Percentiles rank a stretch among this genome's conserved stretches.
Evolutionary conservation across 2,888 invertebrate species (phyloP).

Genomic region (Eupsilia transversa): DNA sequence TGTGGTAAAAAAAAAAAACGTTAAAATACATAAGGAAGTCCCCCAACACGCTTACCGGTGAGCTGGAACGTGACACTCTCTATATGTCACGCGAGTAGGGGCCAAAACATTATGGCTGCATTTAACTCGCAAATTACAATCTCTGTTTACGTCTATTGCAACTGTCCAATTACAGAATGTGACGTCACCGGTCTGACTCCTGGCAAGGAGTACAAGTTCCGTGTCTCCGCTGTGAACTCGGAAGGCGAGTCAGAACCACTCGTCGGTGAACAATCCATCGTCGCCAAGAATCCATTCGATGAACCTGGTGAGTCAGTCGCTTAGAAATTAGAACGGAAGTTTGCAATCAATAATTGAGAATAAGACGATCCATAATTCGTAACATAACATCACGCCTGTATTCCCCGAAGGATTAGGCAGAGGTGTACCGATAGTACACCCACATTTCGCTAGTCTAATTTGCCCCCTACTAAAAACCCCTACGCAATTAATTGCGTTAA

Average conservation of each 20-base stretch:
- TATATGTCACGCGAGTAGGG: background rate
- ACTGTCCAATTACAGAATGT: slow-evolving; percentile 90
- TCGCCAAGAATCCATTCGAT: slow-evolving; percentile 99
- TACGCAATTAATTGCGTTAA: no score
- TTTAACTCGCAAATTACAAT: background rate
- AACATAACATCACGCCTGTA: no score
- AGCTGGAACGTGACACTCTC: background rate
- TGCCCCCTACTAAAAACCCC: no score
- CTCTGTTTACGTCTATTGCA: background rate
- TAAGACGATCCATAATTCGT: no score
- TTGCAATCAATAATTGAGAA: no score
- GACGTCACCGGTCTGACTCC: slow-evolving; percentile 96
- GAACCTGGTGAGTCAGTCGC: slow-evolving; percentile 93
- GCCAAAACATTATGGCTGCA: background rate
- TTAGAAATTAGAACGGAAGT: no score
- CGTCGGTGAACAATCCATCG: slow-evolving; percentile 94
- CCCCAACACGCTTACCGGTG: background rate
- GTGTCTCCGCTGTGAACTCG: slow-evolving; percentile 98
- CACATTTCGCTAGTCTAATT: no score
- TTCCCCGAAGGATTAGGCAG: no score
- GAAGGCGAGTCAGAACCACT: slow-evolving; percentile 99
- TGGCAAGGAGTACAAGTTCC: slow-evolving; percentile 98
- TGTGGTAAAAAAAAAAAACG: no score
- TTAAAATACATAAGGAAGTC: no score
- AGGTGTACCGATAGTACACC: no score